Evolutionary conservation across 2,113 vertebrate genomes (phyloP).

Genomic region (Catagonus wagneri): DNA sequence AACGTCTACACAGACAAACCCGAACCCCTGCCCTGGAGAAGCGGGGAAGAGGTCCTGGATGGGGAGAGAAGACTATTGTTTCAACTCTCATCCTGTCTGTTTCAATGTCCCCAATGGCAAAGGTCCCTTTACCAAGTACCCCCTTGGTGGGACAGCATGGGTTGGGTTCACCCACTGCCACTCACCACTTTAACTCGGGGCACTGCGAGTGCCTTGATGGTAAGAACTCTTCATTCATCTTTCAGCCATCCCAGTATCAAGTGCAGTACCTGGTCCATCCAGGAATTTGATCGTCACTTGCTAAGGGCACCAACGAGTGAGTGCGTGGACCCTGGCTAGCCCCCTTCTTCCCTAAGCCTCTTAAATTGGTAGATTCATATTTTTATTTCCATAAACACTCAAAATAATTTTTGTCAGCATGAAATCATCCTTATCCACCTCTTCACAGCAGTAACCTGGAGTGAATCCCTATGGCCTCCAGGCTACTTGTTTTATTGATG

Average conservation of each 20-base stretch:
- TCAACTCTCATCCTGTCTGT: background rate
- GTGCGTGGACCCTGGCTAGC: rapidly evolving
- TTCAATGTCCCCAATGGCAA: rapidly evolving
- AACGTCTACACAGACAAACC: background rate
- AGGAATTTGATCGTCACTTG: background rate
- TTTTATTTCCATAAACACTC: background rate
- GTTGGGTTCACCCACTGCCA: background rate
- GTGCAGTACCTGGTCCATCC: rapidly evolving
- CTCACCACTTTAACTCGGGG: background rate
- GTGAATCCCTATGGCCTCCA: background rate
- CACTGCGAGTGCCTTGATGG: background rate
- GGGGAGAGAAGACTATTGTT: rapidly evolving
- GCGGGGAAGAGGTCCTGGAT: rapidly evolving
- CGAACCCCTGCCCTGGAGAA: background rate
- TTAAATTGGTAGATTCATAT: background rate
- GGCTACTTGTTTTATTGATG: background rate
- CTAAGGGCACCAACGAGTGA: background rate
- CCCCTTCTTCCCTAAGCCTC: background rate
- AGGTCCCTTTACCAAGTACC: background rate
- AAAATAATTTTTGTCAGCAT: background rate
- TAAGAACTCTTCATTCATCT: background rate
- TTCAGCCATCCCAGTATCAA: background rate
- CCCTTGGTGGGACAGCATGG: background rate
- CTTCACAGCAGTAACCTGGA: background rate
- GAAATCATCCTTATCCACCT: background rate